Conservation (phyloP, 35 echinoderm and acorn worm species). For the Eucidaris tribuloides region DNA sequence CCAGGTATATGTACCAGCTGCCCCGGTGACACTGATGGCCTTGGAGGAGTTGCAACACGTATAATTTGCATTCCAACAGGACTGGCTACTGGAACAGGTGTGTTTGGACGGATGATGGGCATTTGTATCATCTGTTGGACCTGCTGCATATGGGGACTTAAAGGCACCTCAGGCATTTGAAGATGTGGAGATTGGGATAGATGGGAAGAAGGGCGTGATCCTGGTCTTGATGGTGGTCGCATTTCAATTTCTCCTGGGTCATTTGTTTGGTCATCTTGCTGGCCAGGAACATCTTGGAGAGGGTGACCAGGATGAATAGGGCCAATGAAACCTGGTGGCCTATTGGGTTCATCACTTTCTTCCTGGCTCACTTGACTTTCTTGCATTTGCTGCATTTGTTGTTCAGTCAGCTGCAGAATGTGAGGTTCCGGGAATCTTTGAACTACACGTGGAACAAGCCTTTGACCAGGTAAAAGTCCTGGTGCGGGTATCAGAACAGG, state of each 20-base stretch:
- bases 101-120: slow-evolving; percentile 2
- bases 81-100: slow-evolving; percentile 8
- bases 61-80: background rate
- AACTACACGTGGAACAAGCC: background rate
- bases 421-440: background rate
- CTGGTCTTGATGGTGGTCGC: background rate
- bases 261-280: slow-evolving; percentile 2
- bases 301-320: slow-evolving; percentile 16
- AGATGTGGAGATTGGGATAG: background rate
- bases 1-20: slow-evolving; percentile 18
- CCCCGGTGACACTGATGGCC: background rate
- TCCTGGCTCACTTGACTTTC: background rate
- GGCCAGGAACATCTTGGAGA: background rate
- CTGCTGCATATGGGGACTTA: background rate
- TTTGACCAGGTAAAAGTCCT: background rate
- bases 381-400: background rate
- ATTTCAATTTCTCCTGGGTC: background rate
- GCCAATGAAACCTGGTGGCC: slow-evolving; percentile 29
- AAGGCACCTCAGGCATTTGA: background rate
- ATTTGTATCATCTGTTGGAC: background rate
- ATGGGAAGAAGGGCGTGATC: background rate
- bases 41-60: slow-evolving; percentile 20
- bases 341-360: background rate
- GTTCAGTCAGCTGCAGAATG: background rate
- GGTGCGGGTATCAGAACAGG: background rate